phyloP scores from a whole-genome alignment of 2,888 invertebrate genomes.

The Drosophila aldrichi region DNA sequence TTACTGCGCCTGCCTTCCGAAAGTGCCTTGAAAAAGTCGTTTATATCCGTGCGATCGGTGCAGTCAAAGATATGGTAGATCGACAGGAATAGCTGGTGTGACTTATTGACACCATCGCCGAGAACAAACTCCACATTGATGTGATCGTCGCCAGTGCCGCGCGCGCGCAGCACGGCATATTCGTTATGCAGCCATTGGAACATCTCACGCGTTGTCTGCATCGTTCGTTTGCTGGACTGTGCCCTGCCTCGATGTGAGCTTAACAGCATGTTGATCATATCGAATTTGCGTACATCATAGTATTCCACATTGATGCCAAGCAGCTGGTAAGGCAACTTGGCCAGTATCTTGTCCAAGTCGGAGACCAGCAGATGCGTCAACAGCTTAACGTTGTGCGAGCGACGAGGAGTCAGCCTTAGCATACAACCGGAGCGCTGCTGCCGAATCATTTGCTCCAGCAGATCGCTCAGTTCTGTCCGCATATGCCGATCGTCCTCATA shows the following conservation, averaged over 20 bases:
- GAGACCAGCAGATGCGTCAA: slow-evolving; percentile 65
- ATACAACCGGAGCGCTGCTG: slow-evolving; percentile 56
- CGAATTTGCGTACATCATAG: slow-evolving; percentile 74
- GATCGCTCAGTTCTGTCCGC: slow-evolving; percentile 44
- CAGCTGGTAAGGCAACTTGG: slow-evolving; percentile 40
- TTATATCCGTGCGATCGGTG: slow-evolving; percentile 44
- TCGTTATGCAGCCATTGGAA: slow-evolving; percentile 70
- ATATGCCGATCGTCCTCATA: slow-evolving; percentile 61
- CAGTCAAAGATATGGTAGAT: slow-evolving; percentile 62
- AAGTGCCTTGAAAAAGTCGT: slow-evolving; percentile 59
- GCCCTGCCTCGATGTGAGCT: slow-evolving; percentile 9
- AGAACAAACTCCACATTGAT: slow-evolving; percentile 66
- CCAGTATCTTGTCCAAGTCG: slow-evolving; percentile 67
- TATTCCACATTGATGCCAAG: slow-evolving; percentile 66
- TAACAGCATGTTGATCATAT: slow-evolving; percentile 70
- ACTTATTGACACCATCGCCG: slow-evolving; percentile 22
- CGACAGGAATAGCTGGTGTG: slow-evolving; percentile 50
- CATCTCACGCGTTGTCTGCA: slow-evolving; percentile 64
- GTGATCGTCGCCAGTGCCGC: slow-evolving; percentile 69
- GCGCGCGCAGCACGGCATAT: slow-evolving; percentile 46
- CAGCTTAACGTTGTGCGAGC: slow-evolving; percentile 56
- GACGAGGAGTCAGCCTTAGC: slow-evolving; percentile 56
- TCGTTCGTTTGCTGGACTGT: slow-evolving; percentile 9
- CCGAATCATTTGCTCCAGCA: slow-evolving; percentile 58
- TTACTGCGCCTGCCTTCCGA: slow-evolving; percentile 28